Conservation (phyloP, 2,797 vertebrate species). For the Phaenicophaeus curvirostris region DNA sequence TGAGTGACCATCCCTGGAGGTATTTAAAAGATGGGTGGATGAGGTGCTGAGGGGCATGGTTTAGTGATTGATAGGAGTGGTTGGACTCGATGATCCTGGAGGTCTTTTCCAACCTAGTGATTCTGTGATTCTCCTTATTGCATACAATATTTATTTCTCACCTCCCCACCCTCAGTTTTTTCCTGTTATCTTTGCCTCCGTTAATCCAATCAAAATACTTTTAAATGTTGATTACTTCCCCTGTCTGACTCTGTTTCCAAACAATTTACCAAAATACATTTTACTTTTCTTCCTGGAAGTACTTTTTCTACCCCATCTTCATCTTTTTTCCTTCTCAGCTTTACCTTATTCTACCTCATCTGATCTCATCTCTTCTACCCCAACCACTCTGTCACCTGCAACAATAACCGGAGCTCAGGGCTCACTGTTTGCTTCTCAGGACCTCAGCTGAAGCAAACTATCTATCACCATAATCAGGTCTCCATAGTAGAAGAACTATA, state of each 20-base stretch:
- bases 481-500: accelerated
- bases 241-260: neutral
- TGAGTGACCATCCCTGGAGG: too few relatives aligned
- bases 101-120: too few relatives aligned
- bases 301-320: neutral
- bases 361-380: neutral
- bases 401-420: neutral
- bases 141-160: neutral
- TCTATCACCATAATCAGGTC: neutral
- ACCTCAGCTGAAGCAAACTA: accelerated
- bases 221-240: neutral
- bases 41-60: too few relatives aligned
- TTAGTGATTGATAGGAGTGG: too few relatives aligned
- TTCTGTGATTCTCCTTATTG: neutral
- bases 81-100: too few relatives aligned
- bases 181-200: neutral
- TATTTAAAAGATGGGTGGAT: too few relatives aligned
- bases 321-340: neutral
- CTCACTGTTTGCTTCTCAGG: neutral
- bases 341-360: too few relatives aligned
- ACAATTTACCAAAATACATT: neutral
- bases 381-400: neutral
- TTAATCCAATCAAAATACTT: neutral
- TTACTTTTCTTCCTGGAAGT: neutral
- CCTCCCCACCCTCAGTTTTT: neutral